These are phyloP conservation scores for Parauchenoglanis ngamensis DNA, from an alignment of 2,797 vertebrate species.

Conservation along the genomic window DNA sequence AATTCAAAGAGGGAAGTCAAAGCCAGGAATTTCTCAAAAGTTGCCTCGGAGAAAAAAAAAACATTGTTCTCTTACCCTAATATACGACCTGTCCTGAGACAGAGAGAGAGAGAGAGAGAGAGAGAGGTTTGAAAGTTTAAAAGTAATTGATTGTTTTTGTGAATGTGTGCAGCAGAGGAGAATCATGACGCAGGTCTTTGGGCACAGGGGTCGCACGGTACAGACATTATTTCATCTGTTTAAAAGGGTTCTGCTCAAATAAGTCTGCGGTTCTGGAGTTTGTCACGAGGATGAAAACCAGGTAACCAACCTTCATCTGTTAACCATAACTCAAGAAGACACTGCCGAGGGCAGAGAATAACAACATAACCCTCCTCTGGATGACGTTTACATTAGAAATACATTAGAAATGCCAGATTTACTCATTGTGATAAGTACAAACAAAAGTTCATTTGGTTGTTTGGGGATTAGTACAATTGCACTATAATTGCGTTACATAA, in stretches of 20 bases:
- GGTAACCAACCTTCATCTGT: slow-evolving; percentile 2
- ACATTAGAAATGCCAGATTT: neutral
- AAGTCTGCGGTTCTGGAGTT: neutral
- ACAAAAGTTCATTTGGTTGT: neutral
- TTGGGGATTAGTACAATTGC: neutral
- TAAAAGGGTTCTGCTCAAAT: slow-evolving; percentile 17
- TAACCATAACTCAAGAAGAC: neutral
- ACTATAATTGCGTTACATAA: neutral
- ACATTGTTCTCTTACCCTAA: neutral
- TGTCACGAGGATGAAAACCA: slow-evolving; percentile 18
- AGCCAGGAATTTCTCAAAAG: slow-evolving; percentile 37
- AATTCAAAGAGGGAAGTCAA: slow-evolving; percentile 43
- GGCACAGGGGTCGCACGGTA: neutral
- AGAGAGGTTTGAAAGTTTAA: neutral
- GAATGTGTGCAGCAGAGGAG: slow-evolving; percentile 3
- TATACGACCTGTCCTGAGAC: neutral
- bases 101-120: neutral
- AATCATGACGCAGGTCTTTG: slow-evolving; percentile 27
- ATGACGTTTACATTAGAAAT: neutral
- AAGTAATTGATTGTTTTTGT: slow-evolving; percentile 15
- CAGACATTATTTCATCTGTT: slow-evolving; percentile 36
- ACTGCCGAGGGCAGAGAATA: neutral
- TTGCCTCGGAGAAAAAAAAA: neutral
- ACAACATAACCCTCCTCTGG: neutral
- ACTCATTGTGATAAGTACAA: neutral